Evolutionary conservation across 1,140 invertebrate species (phyloP), one percentile per base, ranked within the genome.

Genomic region (Aphelenchoides avenae): DNA sequence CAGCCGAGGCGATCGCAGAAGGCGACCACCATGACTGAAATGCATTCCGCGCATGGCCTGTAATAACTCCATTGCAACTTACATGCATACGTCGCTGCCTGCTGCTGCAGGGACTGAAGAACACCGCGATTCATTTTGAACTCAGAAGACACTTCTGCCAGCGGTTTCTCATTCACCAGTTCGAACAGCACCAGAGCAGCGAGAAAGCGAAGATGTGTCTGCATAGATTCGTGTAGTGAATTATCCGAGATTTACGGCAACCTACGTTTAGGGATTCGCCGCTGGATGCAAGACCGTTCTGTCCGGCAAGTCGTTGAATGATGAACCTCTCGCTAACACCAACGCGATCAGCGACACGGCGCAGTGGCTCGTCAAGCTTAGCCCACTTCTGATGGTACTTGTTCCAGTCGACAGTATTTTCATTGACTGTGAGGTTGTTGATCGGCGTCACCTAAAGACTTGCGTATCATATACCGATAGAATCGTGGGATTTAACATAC

Each of bases 11-110:
- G 85, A 66, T 84, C 84, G 80, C 90, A 92, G 80, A 95, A 94
- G 20, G 87, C 85, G 1, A 89, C 90, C 0, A 94, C 86, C 87
- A 91, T 91, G 46, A 87, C 87, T 89, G 76, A 49, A 79, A 77
- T 13, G 5, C 44, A 67, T 9, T 9, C 7, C 40, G n/a, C n/a
- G n/a, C n/a, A n/a, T n/a, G n/a, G n/a, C 11, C 52, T 29, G 13
- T 7, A 27, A 5, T 44, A 61, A n/a, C 20, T 11, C 30, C 9
- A 18, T 18, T n/a, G n/a, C n/a, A 69, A 72, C 72, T 78, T 83
- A 85, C 91, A 91, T 47, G 93, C 89, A 85, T 95, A 95, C 26
- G 90, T 92, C 27, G 91, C 85, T n/a, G 91, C 86, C 43, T 87
- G 86, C 76, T 95, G 90, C 79, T 97, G 93, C 26, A 97, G 81